Evolutionary conservation across 2,888 invertebrate genomes (phyloP).

Genomic region (Pristionchus entomophagus): DNA sequence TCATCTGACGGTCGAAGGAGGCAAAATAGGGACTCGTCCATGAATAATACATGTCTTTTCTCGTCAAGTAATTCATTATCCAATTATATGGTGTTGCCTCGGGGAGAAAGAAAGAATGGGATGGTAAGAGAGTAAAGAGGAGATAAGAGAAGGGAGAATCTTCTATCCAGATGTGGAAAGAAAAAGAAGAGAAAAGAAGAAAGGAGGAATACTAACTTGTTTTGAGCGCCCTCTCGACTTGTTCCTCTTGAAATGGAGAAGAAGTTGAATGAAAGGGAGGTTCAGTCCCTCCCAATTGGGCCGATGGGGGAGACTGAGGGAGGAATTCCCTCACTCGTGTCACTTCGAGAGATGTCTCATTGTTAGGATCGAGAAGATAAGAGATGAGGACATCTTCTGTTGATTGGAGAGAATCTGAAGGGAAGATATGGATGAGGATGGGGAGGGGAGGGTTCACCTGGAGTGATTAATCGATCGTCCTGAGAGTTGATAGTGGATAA

Average conservation of each 20-base stretch:
- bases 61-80: background rate
- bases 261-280: slow-evolving; percentile 42
- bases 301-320: background rate
- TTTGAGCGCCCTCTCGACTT: slow-evolving; percentile 54
- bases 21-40: background rate
- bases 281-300: background rate
- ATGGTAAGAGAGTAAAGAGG: background rate
- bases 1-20: background rate
- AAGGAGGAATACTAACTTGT: slow-evolving; percentile 51
- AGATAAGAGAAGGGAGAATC: background rate
- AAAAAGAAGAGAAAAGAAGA: slow-evolving; percentile 27
- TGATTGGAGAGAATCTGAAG: background rate
- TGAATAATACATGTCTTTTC: background rate
- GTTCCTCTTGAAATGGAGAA: slow-evolving; percentile 47
- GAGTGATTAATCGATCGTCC: background rate
- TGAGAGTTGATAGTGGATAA: background rate
- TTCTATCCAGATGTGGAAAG: slow-evolving; percentile 8
- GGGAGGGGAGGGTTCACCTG: background rate
- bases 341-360: background rate
- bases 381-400: slow-evolving; percentile 1
- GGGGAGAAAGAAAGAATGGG: slow-evolving; percentile 3
- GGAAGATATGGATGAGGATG: too few species aligned
- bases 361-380: slow-evolving; percentile 1
- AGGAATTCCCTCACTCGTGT: background rate
- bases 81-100: background rate